phyloP scores from a whole-genome alignment of 1,140 invertebrate genomes.

The Macrosteles quadrilineatus region DNA sequence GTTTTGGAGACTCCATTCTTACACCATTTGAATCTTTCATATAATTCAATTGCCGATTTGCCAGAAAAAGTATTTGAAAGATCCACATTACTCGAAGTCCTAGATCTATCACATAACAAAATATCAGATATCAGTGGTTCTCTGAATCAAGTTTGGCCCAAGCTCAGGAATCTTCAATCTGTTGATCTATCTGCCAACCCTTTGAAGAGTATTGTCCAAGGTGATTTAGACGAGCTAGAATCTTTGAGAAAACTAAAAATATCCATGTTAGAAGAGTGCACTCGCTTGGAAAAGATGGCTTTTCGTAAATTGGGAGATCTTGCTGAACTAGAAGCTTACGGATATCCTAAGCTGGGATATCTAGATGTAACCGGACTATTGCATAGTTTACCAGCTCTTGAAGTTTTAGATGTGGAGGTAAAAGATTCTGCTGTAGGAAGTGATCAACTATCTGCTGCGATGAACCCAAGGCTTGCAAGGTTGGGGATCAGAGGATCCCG shows the following conservation, averaged over 20 bases:
- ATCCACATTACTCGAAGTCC: constrained; percentile 71
- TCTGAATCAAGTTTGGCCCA: constrained; percentile 59
- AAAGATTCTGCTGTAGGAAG: constrained; percentile 79
- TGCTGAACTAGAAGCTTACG: constrained; percentile 66
- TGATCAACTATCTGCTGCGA: constrained; percentile 75
- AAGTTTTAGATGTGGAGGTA: constrained; percentile 79
- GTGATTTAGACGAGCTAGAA: constrained; percentile 69
- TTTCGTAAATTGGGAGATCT: constrained; percentile 73
- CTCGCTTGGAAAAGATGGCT: constrained; percentile 79
- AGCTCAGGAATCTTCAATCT: constrained; percentile 64
- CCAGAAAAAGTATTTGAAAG: constrained; percentile 69
- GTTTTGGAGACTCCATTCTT: constrained; percentile 86
- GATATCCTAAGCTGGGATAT: constrained; percentile 76
- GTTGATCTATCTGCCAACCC: constrained; percentile 81
- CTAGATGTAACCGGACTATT: constrained; percentile 80
- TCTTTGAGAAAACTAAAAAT: constrained; percentile 67
- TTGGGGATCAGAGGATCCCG: constrained; percentile 73
- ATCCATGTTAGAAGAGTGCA: constrained; percentile 65
- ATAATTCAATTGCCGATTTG: constrained; percentile 70
- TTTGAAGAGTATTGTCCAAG: constrained; percentile 67
- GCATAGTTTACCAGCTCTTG: constrained; percentile 65
- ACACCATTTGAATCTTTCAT: constrained; percentile 75
- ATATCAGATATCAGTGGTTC: constrained; percentile 60
- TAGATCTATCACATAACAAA: constrained; percentile 78
- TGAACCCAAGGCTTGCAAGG: constrained; percentile 74